These are phyloP conservation scores for Pseudachorutes palmiensis DNA, from an alignment of 1,140 invertebrate species.

Conservation along the genomic window DNA sequence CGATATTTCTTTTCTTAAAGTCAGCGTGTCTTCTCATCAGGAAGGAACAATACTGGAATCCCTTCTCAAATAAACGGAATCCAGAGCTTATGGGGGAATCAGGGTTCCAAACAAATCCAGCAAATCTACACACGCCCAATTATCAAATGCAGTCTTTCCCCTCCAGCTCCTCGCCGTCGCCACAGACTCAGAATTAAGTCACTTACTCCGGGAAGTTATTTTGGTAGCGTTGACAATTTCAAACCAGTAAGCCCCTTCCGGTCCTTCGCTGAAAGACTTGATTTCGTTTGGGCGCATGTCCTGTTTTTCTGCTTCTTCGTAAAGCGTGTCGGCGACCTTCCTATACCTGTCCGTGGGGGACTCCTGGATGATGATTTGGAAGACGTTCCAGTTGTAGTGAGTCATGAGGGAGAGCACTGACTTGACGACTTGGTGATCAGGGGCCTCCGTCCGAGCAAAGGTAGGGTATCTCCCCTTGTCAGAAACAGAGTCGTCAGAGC, in stretches of 20 bases:
- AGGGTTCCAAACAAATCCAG: too few species aligned
- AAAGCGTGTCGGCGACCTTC: slow-evolving; percentile 65
- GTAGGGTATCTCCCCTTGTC: slow-evolving; percentile 63
- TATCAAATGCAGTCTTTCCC: not conserved
- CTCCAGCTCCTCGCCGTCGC: not conserved
- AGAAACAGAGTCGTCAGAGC: slow-evolving; percentile 78
- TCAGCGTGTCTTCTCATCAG: not conserved
- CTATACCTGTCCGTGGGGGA: slow-evolving; percentile 49
- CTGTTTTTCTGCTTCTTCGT: slow-evolving; percentile 57
- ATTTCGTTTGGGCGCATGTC: slow-evolving; percentile 75
- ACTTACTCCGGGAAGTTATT: slow-evolving; percentile 77
- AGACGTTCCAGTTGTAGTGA: slow-evolving; percentile 88
- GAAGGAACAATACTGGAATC: not conserved
- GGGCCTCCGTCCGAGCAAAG: slow-evolving; percentile 88
- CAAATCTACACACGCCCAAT: not conserved
- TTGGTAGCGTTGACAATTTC: slow-evolving; percentile 79
- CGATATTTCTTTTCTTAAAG: not conserved
- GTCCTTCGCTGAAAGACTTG: slow-evolving; percentile 63
- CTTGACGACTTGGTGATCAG: slow-evolving; percentile 86
- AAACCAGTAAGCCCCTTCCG: slow-evolving; percentile 59
- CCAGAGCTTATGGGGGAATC: too few species aligned
- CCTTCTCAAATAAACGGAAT: not conserved
- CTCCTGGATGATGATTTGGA: slow-evolving; percentile 82
- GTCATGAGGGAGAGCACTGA: slow-evolving; percentile 79
- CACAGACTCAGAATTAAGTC: not conserved